Evolutionary conservation across 2,113 vertebrate species (phyloP).

Genomic region (Erinaceus europaeus): DNA sequence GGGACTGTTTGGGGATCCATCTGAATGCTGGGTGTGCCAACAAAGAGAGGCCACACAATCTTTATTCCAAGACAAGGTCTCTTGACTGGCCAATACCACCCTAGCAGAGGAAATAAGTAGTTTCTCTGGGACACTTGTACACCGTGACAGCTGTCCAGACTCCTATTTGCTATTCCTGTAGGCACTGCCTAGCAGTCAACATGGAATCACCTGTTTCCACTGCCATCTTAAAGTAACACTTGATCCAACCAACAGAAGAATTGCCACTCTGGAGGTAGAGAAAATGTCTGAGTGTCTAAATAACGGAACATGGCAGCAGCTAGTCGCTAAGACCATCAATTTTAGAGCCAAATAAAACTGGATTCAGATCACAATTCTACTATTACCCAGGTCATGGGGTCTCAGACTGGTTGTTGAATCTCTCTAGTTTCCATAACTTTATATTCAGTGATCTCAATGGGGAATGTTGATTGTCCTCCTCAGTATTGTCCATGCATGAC

Average conservation of each 20-base stretch:
- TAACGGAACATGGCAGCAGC: too few species aligned
- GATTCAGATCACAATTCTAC: too few species aligned
- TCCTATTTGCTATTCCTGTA: neutral
- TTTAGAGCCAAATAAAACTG: too few species aligned
- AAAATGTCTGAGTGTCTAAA: neutral
- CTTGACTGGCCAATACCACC: neutral
- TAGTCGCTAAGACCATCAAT: too few species aligned
- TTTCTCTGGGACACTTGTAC: neutral
- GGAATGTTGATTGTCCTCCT: too few species aligned
- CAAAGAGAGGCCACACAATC: neutral
- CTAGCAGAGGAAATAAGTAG: neutral
- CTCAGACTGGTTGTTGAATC: neutral
- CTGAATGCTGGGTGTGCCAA: neutral
- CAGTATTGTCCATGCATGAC: neutral
- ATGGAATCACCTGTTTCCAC: neutral
- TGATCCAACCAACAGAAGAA: neutral
- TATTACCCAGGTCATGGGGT: too few species aligned
- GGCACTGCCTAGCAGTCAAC: neutral
- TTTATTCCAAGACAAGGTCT: neutral
- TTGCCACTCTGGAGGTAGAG: neutral
- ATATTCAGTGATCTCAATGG: neutral
- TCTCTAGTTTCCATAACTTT: neutral
- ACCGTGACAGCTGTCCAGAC: neutral
- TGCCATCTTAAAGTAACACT: neutral
- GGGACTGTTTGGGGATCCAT: neutral